Evolutionary conservation across 2,797 vertebrate genomes (phyloP).

Genomic region (Sebastes hubbsi): DNA sequence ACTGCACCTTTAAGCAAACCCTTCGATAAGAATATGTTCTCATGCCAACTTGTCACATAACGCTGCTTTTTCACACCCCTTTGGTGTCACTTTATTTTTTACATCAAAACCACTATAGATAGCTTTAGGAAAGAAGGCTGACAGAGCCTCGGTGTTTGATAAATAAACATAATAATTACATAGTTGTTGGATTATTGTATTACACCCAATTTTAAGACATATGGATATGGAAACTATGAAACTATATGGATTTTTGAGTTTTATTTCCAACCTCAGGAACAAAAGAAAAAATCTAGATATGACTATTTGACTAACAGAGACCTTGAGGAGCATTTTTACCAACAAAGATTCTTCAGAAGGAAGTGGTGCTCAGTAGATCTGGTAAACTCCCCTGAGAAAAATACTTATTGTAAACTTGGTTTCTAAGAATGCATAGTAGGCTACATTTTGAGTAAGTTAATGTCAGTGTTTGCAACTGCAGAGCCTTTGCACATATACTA

Average conservation of each 20-base stretch:
- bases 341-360: neutral
- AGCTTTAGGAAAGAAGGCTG: too few species aligned
- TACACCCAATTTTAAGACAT: neutral
- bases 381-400: neutral
- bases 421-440: neutral
- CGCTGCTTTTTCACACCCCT: accelerated
- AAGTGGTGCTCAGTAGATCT: neutral
- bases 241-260: neutral
- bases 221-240: too few species aligned
- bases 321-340: neutral
- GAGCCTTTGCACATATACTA: neutral
- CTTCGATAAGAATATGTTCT: neutral
- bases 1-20: neutral
- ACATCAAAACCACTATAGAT: too few species aligned
- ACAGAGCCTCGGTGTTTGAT: too few species aligned
- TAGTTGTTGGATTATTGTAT: neutral
- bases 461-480: neutral
- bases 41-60: too few species aligned
- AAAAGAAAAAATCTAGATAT: neutral
- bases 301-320: neutral
- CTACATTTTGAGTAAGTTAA: neutral
- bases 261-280: neutral
- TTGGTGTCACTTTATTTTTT: too few species aligned
- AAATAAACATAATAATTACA: too few species aligned
- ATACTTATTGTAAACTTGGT: neutral